Conservation (phyloP, 2,888 invertebrate genomes). For the Rhingia campestris region DNA sequence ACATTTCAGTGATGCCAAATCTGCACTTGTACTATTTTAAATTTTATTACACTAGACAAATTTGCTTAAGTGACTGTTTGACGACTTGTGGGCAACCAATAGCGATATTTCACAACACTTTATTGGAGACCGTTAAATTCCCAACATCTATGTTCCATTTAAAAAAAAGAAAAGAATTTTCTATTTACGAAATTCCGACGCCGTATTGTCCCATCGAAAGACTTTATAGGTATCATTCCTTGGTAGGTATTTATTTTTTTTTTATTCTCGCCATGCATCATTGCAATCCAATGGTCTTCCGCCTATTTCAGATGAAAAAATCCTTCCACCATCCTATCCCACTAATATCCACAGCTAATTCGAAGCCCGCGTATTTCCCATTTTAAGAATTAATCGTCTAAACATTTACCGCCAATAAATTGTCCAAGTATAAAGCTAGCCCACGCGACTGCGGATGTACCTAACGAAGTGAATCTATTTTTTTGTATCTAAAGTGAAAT, state of each 20-base stretch:
- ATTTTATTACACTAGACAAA: too few relatives aligned
- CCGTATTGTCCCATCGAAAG: neutral
- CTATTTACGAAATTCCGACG: neutral
- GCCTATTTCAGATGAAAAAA: neutral
- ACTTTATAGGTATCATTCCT: neutral
- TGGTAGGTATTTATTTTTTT: neutral
- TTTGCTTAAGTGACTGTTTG: too few relatives aligned
- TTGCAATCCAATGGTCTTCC: neutral
- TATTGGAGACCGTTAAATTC: neutral
- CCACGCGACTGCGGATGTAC: neutral
- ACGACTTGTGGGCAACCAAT: too few relatives aligned
- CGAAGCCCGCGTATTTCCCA: conserved; percentile 15
- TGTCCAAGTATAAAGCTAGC: conserved; percentile 21
- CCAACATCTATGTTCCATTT: neutral
- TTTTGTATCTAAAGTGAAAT: neutral
- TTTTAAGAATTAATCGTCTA: conserved; percentile 46
- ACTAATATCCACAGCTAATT: conserved; percentile 10
- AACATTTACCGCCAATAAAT: conserved; percentile 58
- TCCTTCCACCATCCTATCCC: conserved; percentile 14
- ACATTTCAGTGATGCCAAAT: too few relatives aligned
- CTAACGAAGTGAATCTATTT: neutral
- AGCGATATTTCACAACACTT: too few relatives aligned
- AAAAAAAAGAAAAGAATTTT: conserved; percentile 1
- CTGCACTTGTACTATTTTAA: too few relatives aligned
- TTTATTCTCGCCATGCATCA: too few relatives aligned